A percentile compares a stretch with the other conserved stretches of the same genome.
phyloP scores from a whole-genome alignment of 2,888 invertebrate genomes.

The Allacma fusca region DNA sequence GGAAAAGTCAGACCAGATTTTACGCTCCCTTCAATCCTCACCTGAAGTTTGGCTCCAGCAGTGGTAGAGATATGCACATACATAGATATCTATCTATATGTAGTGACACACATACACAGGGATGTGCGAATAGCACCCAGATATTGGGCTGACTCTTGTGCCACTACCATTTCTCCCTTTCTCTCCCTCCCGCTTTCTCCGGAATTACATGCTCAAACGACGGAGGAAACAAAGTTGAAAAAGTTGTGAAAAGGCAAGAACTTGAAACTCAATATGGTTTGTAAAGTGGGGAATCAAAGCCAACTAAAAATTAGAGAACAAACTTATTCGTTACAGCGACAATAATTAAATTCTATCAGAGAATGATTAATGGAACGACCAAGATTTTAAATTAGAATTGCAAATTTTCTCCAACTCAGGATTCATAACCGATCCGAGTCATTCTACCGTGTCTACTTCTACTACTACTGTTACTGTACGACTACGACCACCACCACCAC shows the following conservation, averaged over 20 bases:
- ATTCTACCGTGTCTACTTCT: too few relatives aligned
- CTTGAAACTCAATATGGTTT: slow-evolving; percentile 37
- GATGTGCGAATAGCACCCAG: too few relatives aligned
- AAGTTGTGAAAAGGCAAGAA: slow-evolving; percentile 20
- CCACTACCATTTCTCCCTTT: neutral
- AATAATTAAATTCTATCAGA: slow-evolving; percentile 45
- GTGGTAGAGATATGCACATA: too few relatives aligned
- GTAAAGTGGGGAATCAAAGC: slow-evolving; percentile 41
- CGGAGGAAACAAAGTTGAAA: neutral
- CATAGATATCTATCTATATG: too few relatives aligned
- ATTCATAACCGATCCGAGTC: neutral
- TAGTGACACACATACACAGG: too few relatives aligned
- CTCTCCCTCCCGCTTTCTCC: neutral
- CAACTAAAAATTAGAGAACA: slow-evolving; percentile 37
- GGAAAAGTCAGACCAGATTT: slow-evolving; percentile 17
- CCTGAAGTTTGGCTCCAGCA: neutral
- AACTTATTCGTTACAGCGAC: slow-evolving; percentile 40
- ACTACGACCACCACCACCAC: too few relatives aligned
- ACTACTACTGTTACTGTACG: too few relatives aligned
- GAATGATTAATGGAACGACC: slow-evolving; percentile 46
- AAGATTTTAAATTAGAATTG: slow-evolving; percentile 43
- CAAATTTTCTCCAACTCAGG: slow-evolving; percentile 35
- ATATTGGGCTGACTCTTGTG: too few relatives aligned
- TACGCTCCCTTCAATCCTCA: slow-evolving; percentile 29
- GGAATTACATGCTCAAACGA: neutral